A percentile compares a stretch with the other conserved stretches of the same genome.
Evolutionary conservation across 2,888 invertebrate species (phyloP).

Genomic region (Smittia sp.): DNA sequence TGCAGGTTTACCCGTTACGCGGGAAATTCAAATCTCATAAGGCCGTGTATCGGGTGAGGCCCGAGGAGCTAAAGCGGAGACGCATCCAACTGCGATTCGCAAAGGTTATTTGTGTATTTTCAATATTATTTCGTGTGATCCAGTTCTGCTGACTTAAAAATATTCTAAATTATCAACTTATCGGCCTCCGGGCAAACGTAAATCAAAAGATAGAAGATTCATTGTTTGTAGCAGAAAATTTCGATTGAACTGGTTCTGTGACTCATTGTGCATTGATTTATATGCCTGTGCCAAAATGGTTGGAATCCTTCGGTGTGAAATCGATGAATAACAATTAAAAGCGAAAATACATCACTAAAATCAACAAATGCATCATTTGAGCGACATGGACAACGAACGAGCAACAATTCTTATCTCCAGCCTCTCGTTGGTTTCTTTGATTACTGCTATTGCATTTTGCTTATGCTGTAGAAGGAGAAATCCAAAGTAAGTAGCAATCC

Average conservation of each 20-base stretch:
- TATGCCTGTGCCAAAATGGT: background rate
- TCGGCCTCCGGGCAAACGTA: no score
- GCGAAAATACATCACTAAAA: background rate
- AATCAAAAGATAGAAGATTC: no score
- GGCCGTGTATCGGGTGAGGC: no score
- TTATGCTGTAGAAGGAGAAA: slow-evolving; percentile 72
- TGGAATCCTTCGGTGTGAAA: background rate
- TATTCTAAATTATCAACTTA: no score
- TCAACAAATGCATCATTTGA: background rate
- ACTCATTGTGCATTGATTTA: background rate
- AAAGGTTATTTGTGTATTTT: no score
- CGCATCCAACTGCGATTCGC: no score
- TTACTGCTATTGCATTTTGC: slow-evolving; percentile 63
- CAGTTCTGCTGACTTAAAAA: no score
- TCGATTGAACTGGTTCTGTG: background rate
- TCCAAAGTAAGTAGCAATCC: background rate
- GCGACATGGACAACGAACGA: background rate
- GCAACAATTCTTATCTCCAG: slow-evolving; percentile 13
- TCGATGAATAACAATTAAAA: background rate
- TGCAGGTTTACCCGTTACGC: no score
- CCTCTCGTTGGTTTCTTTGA: slow-evolving; percentile 47
- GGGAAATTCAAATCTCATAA: no score
- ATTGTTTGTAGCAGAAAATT: no score
- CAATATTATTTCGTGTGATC: no score
- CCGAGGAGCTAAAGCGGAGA: no score